Evolutionary conservation across 2,888 invertebrate species (phyloP), one percentile per base, ranked within the genome.

Genomic region (Tetramorium bicarinatum): DNA sequence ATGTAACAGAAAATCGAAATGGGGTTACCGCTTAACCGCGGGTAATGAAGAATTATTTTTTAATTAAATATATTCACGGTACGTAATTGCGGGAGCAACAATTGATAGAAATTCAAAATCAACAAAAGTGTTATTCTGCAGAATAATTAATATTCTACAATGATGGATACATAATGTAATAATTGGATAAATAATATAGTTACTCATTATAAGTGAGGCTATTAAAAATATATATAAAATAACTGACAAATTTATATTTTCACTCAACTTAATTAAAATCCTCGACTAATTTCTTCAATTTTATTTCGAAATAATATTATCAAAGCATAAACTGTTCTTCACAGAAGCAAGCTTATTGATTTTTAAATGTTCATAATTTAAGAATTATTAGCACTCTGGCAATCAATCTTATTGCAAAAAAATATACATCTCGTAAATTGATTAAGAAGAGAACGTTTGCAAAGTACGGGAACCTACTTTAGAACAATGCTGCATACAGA

Each of bases 31-130:
- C n/a, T 21, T 49, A 52, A 71, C n/a, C 38, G 34, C 38, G 8
- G 61, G 13, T 61, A 61, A 72, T 80, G 1, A 61, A 72, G 21
- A 80, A 38, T 72, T 61, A 49, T 72, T 61, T 59, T 59, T 72
- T 15, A 47, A 72, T 80, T 72, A 72, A 79, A 80, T 29, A 44
- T 13, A 44, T 21, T 21, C 11, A 54, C 25, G 21, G 47, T 8
- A 11, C 41, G 7, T 52, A 59, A 47, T 49, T 38, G 79, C n/a
- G 29, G 9, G 6, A 54, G 13, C 13, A 18, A 34, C 18, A 47
- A 69, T 29, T 59, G 34, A 38, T 34, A 71, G 34, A 79, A 71
- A 49, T 71, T 79, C 44, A 47, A 71, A 47, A 66, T 47, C 61
- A 44, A 34, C 25, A 54, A 66, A 71, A 21, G n/a, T n/a, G 13